Base-by-base conservation (phyloP, 2,888 invertebrate species). In the Ariolimax columbianus region DNA sequence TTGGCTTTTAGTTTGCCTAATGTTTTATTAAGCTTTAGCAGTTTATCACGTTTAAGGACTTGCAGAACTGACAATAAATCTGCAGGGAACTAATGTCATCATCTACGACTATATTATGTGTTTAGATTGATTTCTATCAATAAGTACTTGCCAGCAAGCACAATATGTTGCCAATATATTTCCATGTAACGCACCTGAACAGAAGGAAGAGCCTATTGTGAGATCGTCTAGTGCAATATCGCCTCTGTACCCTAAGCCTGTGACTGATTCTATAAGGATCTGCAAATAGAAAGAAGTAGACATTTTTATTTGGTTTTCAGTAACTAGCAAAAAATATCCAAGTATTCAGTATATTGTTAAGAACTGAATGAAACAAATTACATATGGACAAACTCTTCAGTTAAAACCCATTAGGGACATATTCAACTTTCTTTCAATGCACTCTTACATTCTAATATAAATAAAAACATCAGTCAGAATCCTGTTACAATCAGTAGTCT, bases 191-290 rank as follows among this genome's bases (percentile, higher is more conserved):
- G 17, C 40, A 84, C 84, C 66, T 59, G 36, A 33, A 59, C 85
- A 85, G 51, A 14, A 47, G 23, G 68, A 73, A 3, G 68, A 66
- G n/a, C 59, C 43, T 23, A 77, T 38, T 3, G 33, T 75, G 47
- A 85, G 43, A 33, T 85, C 81, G 81, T 85, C 85, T 6, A 84
- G 68, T 19, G 81, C 85, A 51, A 77, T 81, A 66, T 85, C 85
- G 30, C 84, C 85, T 30, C 38, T 43, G 51, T 77, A 47, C 19
- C 85, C 85, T 70, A 30, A 14, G 40, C 73, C 66, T 26, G 68
- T 66, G 6, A 79, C 30, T 36, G 38, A 36, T 38, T 79, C 82
- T 33, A 86, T 63, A 19, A 83, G 30, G 19, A 86, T 82, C 82
- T 82, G 79, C 9, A 66, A n/a, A 79, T 17, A 66, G 7, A 33